These are phyloP conservation scores for Morone chrysops DNA, from an alignment of 2,113 vertebrate genomes.

Conservation along the genomic window DNA sequence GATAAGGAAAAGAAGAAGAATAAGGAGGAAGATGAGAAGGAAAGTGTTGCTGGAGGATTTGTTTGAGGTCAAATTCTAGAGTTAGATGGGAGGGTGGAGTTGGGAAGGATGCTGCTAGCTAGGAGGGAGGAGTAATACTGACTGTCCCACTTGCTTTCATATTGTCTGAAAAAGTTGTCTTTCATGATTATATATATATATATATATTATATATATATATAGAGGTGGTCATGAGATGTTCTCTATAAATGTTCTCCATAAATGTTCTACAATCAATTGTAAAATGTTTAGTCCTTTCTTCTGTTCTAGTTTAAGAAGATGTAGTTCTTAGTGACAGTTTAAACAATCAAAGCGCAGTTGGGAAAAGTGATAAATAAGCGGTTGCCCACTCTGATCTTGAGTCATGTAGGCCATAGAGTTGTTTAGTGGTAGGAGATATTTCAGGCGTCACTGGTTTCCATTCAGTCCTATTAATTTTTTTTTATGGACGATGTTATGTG, in stretches of 20 bases:
- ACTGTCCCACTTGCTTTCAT: neutral
- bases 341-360: neutral
- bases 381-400: neutral
- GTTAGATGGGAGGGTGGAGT: neutral
- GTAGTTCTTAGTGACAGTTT: neutral
- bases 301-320: neutral
- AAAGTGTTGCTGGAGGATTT: neutral
- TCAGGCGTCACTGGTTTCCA: neutral
- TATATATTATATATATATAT: too few relatives aligned
- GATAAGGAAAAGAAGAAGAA: neutral
- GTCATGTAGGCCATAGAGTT: neutral
- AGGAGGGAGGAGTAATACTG: neutral
- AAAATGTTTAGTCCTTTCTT: neutral
- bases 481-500: neutral
- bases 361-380: neutral
- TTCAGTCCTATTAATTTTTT: neutral
- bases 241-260: neutral
- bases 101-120: neutral
- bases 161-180: neutral
- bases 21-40: too few relatives aligned
- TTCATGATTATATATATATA: too few relatives aligned
- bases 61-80: neutral
- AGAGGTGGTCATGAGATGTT: neutral
- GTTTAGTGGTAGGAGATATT: neutral
- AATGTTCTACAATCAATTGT: neutral